Base-by-base conservation (phyloP, 2,888 invertebrate species). In the Xanthia togata region DNA sequence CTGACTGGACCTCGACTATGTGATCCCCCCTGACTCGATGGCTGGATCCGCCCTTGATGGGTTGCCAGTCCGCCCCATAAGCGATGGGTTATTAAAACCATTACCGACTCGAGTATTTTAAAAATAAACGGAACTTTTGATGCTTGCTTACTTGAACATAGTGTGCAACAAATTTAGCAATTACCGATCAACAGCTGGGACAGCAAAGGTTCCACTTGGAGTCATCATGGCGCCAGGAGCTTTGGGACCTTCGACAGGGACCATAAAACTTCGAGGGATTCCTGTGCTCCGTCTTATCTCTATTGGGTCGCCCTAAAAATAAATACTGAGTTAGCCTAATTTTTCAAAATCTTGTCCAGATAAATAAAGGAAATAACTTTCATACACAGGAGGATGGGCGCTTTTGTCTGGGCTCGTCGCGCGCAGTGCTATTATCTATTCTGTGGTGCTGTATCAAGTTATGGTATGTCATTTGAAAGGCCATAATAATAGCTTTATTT, bases 261-360 rank as follows among this genome's bases (percentile, higher is more conserved):
- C 98, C 98, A 99, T 98, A 97, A 99, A 99, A 96, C 99, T 99
- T 87, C 98, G 97, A 12, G 99, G 99, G 90, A 99, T 99, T 60
- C 99, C 99, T 55, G 99, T 99, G 91, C 99, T 99, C 90, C 99
- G 98, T 91, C 99, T 99, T 80, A 99, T 98, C 92, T 99, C 98
- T 82, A 98, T 96, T 35, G 97, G 97, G 91, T 97, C 98, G 96
- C 95, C 94, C 96, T 96, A 76, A 82, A 75, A 62, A 67, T 23
- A 72, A 17, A 67, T 35, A 76, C 14, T 0, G 17, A 55, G 1
- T 68, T 35, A 55, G 35, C 31, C 17, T 17, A 35, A 53, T 12
- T 62, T 6, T 62, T 62, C 11, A 23, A 12, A 59, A 35, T 67
- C 23, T 23, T n/a, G n/a, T 67, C 9, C 23, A 23, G 8, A 47